phyloP scores from a whole-genome alignment of 2,113 vertebrate genomes.

The Perognathus longimembris region DNA sequence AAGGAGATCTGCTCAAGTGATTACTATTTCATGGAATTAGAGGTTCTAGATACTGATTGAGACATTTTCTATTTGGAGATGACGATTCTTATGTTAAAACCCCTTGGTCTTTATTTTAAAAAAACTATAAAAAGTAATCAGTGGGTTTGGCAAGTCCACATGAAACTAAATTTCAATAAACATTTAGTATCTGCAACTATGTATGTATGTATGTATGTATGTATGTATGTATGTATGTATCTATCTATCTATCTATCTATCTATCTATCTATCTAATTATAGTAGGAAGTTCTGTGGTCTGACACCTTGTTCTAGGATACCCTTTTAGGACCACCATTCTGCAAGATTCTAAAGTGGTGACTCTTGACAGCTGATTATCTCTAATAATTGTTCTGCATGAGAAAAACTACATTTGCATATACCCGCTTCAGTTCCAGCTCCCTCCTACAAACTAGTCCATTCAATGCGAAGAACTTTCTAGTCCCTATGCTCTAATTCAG shows the following conservation, averaged over 20 bases:
- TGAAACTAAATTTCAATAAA: background rate
- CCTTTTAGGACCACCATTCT: background rate
- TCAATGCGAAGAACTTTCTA: background rate
- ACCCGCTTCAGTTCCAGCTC: background rate
- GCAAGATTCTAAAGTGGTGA: background rate
- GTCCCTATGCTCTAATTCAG: background rate
- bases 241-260: too few species aligned
- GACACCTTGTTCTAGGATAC: background rate
- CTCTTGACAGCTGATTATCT: background rate
- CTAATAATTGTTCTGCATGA: background rate
- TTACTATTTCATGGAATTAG: background rate
- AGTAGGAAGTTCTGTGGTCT: background rate
- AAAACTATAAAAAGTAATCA: background rate
- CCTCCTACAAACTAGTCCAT: background rate
- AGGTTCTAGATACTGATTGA: background rate
- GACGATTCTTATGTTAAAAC: background rate
- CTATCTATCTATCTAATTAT: too few species aligned
- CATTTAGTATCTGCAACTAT: too few species aligned
- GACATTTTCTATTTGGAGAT: background rate
- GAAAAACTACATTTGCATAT: background rate
- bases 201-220: too few species aligned
- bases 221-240: too few species aligned
- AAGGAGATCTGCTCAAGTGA: background rate
- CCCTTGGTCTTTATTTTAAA: background rate
- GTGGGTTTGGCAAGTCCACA: background rate